Conservation (phyloP, 1,140 invertebrate species). For the Chironomus tepperi region DNA sequence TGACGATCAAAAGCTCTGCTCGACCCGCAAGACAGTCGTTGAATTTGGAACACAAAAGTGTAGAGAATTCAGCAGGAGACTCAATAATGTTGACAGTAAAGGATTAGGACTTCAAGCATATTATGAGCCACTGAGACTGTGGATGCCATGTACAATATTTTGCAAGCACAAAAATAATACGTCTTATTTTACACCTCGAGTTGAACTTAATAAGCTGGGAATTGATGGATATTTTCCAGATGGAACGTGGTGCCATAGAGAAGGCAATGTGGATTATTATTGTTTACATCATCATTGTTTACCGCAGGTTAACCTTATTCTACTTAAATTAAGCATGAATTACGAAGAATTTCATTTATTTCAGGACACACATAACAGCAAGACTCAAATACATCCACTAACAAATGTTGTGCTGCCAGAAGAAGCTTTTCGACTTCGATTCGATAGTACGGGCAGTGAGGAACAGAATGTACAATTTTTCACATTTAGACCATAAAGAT, state of each 20-base stretch:
- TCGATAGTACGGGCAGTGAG: no score
- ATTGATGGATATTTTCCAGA: constrained; percentile 69
- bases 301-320: constrained; percentile 43
- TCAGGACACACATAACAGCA: no score
- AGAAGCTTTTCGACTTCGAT: no score
- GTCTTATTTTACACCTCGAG: constrained; percentile 60
- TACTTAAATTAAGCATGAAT: no score
- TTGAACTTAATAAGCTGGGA: constrained; percentile 62
- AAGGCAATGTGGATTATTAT: constrained; percentile 53
- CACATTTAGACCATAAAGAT: no score
- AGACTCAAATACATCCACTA: no score
- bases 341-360: no score
- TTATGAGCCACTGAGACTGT: constrained; percentile 56
- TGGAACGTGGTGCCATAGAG: constrained; percentile 68
- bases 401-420: no score
- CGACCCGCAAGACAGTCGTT: constrained; percentile 43
- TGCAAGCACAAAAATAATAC: constrained; percentile 54
- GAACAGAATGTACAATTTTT: no score
- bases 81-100: constrained; percentile 51
- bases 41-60: constrained; percentile 56
- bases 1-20: constrained; percentile 49
- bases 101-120: constrained; percentile 57
- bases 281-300: constrained; percentile 65
- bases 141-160: constrained; percentile 70
- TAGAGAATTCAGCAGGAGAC: constrained; percentile 46